Evolutionary conservation across 2,888 invertebrate species (phyloP).

Genomic region (Ceratothoa steindachneri): DNA sequence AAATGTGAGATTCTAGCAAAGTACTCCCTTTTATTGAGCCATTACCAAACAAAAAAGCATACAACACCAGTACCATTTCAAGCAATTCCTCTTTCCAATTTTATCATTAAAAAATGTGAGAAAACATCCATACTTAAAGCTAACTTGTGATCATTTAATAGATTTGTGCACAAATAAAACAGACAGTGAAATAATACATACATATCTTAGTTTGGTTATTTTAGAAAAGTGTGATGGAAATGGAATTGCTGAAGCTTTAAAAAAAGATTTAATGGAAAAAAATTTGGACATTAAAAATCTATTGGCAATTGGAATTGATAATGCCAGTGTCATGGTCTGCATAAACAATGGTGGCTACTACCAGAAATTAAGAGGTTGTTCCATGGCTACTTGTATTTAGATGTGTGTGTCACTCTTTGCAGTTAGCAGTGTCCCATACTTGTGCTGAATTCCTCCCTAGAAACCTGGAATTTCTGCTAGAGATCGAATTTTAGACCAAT

Average conservation of each 20-base stretch:
- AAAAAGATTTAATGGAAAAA: background rate
- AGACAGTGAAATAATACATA: background rate
- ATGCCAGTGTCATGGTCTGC: conserved; percentile 26
- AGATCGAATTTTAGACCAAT: too few relatives aligned
- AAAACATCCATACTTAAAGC: conserved; percentile 4
- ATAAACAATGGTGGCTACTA: conserved; percentile 26
- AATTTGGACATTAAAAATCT: conserved; percentile 15
- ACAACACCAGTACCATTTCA: background rate
- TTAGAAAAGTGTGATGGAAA: conserved; percentile 14
- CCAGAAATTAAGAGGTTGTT: conserved; percentile 17
- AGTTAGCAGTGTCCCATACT: conserved; percentile 21
- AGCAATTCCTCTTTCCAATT: conserved; percentile 3
- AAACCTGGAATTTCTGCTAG: too few relatives aligned
- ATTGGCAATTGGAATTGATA: conserved; percentile 22
- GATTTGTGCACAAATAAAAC: conserved; percentile 11
- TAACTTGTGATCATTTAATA: conserved; percentile 14
- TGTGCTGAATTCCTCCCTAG: conserved; percentile 13
- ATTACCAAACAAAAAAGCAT: conserved; percentile 1
- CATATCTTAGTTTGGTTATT: conserved; percentile 11
- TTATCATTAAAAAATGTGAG: background rate
- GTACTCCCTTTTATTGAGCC: background rate
- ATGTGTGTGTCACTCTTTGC: conserved; percentile 23
- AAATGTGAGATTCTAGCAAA: conserved; percentile 3
- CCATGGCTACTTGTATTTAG: conserved; percentile 8
- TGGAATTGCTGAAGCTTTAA: conserved; percentile 16